Base-by-base conservation (phyloP, 2,888 invertebrate genomes). In the Synergus laeviventris region DNA sequence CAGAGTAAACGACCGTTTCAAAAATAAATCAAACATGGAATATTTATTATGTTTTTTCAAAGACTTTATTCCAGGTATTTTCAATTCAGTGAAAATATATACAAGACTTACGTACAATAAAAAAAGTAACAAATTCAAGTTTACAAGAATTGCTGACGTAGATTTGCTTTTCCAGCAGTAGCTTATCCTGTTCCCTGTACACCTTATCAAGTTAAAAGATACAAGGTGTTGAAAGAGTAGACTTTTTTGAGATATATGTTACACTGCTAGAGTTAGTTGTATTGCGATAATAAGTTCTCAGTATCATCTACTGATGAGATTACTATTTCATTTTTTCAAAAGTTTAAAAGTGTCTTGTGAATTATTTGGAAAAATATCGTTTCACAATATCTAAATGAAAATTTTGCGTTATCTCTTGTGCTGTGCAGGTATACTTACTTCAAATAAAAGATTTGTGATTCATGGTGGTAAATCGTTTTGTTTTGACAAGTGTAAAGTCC, bases 131-230 rank as follows among this genome's bases (percentile, higher is more conserved):
- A 18, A 39, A 12, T 45, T 49, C 45, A 9, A 11, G 36, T 24
- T 45, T n/a, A 70, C 24, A 24, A 45, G 45, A 49, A 54, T 11
- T 70, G 70, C 70, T 70, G 70, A 70, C 45, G 36, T 49, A n/a
- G 45, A 70, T 70, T 70, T 70, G 45, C 70, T 70, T n/a, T 54
- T 70, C 36, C 31, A 45, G 18, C 45, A 49, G 31, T 21, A 70
- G 49, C 70, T 49, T 70, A 70, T 70, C 70, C 49, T 36, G 18
- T 45, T 49, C n/a, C 49, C 49, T 70, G 9, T n/a, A 31, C 49
- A 49, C 49, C 70, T 49, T 31, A 59, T 59, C 59, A 31, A 70
- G 18, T 18, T 31, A 54, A 61, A 70, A 49, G 31, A 9, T 18
- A 70, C 11, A 66, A 45, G 42, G 11, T 21, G 45, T 49, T 70